phyloP scores from a whole-genome alignment of 2,888 invertebrate species.

The Heliconius cydno region DNA sequence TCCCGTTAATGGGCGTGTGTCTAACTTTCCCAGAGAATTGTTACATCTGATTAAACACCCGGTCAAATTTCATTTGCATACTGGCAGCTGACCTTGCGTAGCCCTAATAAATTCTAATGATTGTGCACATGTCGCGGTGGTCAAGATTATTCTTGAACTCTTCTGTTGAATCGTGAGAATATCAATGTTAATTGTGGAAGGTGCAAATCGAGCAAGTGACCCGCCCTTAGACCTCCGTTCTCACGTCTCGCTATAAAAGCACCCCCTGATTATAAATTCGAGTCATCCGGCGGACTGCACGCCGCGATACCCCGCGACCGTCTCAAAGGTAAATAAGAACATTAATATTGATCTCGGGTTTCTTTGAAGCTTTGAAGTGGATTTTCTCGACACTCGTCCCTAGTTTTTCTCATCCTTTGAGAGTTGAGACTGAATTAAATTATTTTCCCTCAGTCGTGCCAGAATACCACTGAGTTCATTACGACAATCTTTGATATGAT shows the following conservation, averaged over 20 bases:
- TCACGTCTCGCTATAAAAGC: constrained; percentile 71
- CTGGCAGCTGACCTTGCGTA: constrained; percentile 71
- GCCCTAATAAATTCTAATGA: constrained; percentile 79
- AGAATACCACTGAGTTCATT: constrained; percentile 24
- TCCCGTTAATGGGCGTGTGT: constrained; percentile 56
- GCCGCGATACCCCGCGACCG: constrained; percentile 64
- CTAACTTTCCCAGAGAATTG: constrained; percentile 65
- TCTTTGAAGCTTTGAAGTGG: constrained; percentile 74
- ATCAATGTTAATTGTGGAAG: constrained; percentile 59
- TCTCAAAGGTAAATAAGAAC: constrained; percentile 79
- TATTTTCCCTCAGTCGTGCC: constrained; percentile 18
- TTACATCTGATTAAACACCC: constrained; percentile 63
- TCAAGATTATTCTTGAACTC: constrained; percentile 66
- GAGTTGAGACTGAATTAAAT: constrained; percentile 65
- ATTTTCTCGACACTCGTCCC: constrained; percentile 65
- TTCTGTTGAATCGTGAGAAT: constrained; percentile 76
- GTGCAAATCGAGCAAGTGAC: constrained; percentile 78
- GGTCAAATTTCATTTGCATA: constrained; percentile 68
- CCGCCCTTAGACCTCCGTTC: constrained; percentile 75
- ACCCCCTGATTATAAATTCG: constrained; percentile 80
- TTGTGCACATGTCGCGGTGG: constrained; percentile 68
- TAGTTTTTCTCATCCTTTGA: constrained; percentile 71
- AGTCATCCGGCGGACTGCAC: constrained; percentile 69
- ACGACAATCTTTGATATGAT: constrained; percentile 55
- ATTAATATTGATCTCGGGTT: constrained; percentile 79